These are phyloP conservation scores for Morelia viridis DNA, from an alignment of 2,797 vertebrate genomes.

Conservation along the genomic window DNA sequence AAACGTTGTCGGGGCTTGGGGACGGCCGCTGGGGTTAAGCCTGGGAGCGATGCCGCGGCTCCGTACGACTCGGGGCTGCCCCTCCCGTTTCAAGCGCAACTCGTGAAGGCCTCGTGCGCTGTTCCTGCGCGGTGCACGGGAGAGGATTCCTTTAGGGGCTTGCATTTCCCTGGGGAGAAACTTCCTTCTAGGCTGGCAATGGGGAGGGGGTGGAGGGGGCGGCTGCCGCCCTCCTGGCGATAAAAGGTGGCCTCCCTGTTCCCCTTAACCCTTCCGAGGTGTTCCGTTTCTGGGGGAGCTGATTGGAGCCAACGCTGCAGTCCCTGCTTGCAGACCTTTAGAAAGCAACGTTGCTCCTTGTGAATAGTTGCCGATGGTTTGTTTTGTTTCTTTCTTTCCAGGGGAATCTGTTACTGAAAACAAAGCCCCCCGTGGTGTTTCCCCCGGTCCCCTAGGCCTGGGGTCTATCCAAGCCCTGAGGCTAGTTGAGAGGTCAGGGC, in stretches of 20 bases:
- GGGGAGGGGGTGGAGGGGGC: not conserved
- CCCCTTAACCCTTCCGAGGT: not conserved
- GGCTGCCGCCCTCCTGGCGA: not conserved
- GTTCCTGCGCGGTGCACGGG: no score
- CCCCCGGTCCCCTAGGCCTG: no score
- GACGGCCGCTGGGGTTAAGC: no score
- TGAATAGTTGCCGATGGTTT: not conserved
- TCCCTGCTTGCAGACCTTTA: not conserved
- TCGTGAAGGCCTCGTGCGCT: no score
- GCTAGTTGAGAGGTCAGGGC: not conserved
- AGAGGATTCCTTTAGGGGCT: no score
- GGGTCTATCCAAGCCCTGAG: not conserved
- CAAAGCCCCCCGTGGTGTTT: accelerated
- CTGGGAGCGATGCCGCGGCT: no score
- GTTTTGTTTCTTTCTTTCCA: not conserved
- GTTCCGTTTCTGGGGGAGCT: not conserved
- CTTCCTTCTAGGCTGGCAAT: not conserved
- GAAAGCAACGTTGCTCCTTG: not conserved
- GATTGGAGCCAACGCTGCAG: no score
- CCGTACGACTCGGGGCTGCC: no score
- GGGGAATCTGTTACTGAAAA: not conserved
- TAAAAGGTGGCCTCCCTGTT: not conserved
- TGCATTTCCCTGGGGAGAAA: no score
- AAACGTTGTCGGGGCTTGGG: no score
- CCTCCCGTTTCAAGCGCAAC: no score